Evolutionary conservation across 2,888 invertebrate species (phyloP).

Genomic region (Blastobasis adustella): DNA sequence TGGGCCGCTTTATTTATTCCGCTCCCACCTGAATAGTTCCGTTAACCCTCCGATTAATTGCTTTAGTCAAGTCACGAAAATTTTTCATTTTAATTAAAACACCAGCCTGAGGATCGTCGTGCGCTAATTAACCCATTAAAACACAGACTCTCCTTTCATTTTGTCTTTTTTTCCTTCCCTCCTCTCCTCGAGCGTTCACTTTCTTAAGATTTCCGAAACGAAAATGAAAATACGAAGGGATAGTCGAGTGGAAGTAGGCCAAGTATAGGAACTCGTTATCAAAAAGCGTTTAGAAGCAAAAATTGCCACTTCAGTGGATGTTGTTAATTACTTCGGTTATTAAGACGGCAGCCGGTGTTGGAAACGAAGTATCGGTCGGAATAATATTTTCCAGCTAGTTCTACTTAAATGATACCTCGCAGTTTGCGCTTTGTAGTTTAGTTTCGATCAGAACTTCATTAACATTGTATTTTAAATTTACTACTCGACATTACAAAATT

Average conservation of each 20-base stretch:
- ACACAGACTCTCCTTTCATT: conserved; percentile 65
- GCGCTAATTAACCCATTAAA: conserved; percentile 73
- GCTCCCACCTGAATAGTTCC: conserved; percentile 66
- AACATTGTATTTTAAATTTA: too few species aligned
- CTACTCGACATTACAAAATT: too few species aligned
- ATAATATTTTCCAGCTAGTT: too few species aligned
- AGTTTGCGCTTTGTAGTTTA: too few species aligned
- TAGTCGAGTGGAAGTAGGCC: not conserved
- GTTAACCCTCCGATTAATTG: conserved; percentile 64
- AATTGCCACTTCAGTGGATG: too few species aligned
- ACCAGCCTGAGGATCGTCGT: conserved; percentile 60
- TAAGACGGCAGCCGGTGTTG: too few species aligned
- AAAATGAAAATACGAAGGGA: conserved; percentile 26
- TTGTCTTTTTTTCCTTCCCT: conserved; percentile 49
- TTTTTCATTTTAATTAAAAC: conserved; percentile 74
- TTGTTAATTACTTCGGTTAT: too few species aligned
- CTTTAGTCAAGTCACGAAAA: conserved; percentile 66
- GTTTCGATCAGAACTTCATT: too few species aligned
- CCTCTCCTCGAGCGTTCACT: conserved; percentile 39
- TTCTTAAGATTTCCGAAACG: conserved; percentile 61
- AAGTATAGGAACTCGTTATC: conserved; percentile 4
- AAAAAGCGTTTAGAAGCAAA: too few species aligned
- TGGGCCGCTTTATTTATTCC: conserved; percentile 41
- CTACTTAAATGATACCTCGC: too few species aligned
- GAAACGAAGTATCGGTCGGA: too few species aligned